Evolutionary conservation across 2,113 vertebrate species (phyloP).

Genomic region (Scomber scombrus): DNA sequence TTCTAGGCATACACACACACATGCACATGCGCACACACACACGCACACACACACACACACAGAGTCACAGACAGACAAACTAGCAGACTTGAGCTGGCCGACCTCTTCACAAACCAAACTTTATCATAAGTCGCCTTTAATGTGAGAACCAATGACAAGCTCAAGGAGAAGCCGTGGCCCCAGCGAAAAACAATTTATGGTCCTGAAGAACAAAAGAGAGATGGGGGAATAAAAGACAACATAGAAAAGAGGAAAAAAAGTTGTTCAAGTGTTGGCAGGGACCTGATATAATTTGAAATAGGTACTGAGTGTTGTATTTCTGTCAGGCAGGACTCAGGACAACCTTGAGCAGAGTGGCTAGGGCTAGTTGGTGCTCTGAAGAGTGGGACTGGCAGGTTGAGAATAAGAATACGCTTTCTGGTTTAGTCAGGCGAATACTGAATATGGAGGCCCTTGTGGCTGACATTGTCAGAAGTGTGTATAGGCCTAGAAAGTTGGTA

Average conservation of each 20-base stretch:
- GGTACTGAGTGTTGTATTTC: constrained; percentile 60
- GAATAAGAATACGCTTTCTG: constrained; percentile 14
- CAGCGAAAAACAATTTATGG: constrained; percentile 55
- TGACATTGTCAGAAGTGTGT: constrained; percentile 46
- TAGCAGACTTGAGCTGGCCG: neutral
- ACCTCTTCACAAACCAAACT: constrained; percentile 59
- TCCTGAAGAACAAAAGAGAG: constrained; percentile 55
- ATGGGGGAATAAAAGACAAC: constrained; percentile 47
- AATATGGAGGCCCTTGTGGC: constrained; percentile 15
- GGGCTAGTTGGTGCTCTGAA: constrained; percentile 38
- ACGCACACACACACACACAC: constrained; percentile 2
- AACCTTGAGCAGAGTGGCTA: constrained; percentile 62
- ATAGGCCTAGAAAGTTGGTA: neutral
- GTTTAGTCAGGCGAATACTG: constrained; percentile 32
- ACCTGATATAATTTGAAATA: constrained; percentile 64
- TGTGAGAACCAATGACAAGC: constrained; percentile 70
- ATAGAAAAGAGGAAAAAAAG: constrained; percentile 55
- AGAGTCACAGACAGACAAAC: constrained; percentile 27
- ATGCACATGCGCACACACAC: neutral
- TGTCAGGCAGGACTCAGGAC: constrained; percentile 43
- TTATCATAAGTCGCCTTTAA: constrained; percentile 71
- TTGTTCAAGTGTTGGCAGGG: constrained; percentile 50
- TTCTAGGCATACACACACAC: neutral
- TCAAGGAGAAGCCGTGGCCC: constrained; percentile 67
- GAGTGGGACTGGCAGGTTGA: constrained; percentile 33